Evolutionary conservation across 53 echinoderm and acorn worm species (phyloP).

Genomic region (Mesocentrotus franciscanus): DNA sequence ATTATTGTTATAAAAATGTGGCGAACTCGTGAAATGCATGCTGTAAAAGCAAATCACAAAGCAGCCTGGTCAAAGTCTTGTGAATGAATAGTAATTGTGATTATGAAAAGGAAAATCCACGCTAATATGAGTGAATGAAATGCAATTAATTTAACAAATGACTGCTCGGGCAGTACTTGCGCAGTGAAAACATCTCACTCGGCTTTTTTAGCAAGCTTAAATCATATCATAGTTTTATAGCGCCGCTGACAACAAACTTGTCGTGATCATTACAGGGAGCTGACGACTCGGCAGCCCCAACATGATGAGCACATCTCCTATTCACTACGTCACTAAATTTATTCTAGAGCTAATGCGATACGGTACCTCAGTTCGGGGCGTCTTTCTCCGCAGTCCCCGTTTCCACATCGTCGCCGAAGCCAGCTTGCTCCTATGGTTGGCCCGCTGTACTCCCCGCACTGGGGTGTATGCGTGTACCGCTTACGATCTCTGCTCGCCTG

Average conservation of each 20-base stretch:
- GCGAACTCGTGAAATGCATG: not conserved
- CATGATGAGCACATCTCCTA: constrained; percentile 23
- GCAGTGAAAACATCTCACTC: not conserved
- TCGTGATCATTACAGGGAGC: not conserved
- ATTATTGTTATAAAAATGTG: not conserved
- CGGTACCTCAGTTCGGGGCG: constrained; percentile 74
- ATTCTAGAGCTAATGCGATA: constrained; percentile 21
- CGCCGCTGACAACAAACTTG: not conserved
- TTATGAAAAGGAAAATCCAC: not conserved
- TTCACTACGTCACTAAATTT: constrained; percentile 63
- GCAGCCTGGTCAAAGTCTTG: not conserved
- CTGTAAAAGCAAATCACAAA: not conserved
- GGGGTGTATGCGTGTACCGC: constrained; percentile 28
- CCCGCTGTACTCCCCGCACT: constrained; percentile 37
- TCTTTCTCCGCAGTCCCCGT: constrained; percentile 79
- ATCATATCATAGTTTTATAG: not conserved
- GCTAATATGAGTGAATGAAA: not conserved
- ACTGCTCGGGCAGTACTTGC: not conserved
- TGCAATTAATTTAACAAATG: not conserved
- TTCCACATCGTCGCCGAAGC: constrained; percentile 82
- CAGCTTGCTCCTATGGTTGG: constrained; percentile 61
- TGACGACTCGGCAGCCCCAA: not conserved
- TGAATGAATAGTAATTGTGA: not conserved
- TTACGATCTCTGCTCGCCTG: not conserved
- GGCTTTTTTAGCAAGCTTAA: not conserved